phyloP scores from a whole-genome alignment of 2,113 vertebrate species.

The Epinephelus cyanopodus region DNA sequence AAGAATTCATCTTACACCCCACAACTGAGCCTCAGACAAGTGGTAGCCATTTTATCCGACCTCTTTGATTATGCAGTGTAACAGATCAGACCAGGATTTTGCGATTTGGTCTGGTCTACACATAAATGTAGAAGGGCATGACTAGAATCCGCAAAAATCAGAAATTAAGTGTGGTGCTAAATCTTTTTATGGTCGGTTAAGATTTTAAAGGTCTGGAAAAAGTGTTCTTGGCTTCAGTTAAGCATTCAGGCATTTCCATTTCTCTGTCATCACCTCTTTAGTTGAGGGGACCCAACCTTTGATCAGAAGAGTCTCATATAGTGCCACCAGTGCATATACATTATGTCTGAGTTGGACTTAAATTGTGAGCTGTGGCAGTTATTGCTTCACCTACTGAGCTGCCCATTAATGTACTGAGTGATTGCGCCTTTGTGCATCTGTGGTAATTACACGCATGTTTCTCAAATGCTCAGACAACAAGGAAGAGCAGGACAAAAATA shows the following conservation, averaged over 20 bases:
- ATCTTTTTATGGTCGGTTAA: background rate
- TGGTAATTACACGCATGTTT: background rate
- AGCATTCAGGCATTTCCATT: background rate
- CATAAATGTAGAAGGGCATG: conserved; percentile 5
- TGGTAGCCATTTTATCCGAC: background rate
- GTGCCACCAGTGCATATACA: background rate
- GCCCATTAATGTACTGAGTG: background rate
- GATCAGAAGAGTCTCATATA: background rate
- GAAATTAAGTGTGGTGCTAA: background rate
- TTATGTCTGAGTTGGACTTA: conserved; percentile 4
- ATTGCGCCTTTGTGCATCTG: conserved; percentile 4
- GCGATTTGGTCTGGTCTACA: background rate
- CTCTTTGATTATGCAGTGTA: conserved; percentile 1
- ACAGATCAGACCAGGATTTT: conserved; percentile 23
- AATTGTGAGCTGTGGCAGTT: conserved; percentile 5
- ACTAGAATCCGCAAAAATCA: background rate
- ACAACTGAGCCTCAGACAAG: conserved; percentile 10
- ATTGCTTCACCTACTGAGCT: background rate
- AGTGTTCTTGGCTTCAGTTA: background rate
- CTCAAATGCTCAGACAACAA: background rate
- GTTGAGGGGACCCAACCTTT: background rate
- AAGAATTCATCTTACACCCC: conserved; percentile 37
- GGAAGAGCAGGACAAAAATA: background rate
- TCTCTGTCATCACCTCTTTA: background rate
- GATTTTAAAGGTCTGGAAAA: conserved; percentile 21